Evolutionary conservation across 2,888 invertebrate species (phyloP).

Genomic region (Choreutis nemorana): DNA sequence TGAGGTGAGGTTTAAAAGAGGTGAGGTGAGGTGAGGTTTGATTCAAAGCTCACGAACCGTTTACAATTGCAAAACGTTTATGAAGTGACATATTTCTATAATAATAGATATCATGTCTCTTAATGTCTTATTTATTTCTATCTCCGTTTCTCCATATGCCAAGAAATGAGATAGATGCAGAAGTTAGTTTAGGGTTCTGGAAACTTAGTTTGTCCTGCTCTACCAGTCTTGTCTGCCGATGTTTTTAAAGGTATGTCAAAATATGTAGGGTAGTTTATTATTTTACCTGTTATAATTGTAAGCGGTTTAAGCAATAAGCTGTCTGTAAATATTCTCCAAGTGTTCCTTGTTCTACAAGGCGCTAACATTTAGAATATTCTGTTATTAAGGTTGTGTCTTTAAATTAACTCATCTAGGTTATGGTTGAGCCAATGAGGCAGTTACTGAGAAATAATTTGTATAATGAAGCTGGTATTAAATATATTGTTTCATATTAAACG

Average conservation of each 20-base stretch:
- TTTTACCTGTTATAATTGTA: no score
- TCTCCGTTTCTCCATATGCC: no score
- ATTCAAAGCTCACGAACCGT: no score
- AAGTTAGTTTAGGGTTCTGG: no score
- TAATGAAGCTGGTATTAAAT: slow-evolving; percentile 55
- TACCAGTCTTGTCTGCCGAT: neutral
- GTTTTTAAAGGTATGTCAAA: neutral
- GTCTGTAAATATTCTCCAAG: neutral
- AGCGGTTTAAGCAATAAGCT: neutral
- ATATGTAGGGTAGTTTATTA: neutral
- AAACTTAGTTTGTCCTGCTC: no score
- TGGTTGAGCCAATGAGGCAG: slow-evolving; percentile 34
- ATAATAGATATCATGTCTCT: no score
- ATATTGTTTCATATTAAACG: slow-evolving; percentile 50
- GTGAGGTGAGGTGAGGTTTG: no score
- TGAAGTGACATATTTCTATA: no score
- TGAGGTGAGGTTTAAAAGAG: no score
- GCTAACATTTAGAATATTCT: slow-evolving; percentile 44
- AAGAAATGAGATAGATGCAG: no score
- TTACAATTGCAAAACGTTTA: no score
- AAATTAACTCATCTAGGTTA: slow-evolving; percentile 31
- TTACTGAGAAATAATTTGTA: slow-evolving; percentile 34
- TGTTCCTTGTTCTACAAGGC: slow-evolving; percentile 48
- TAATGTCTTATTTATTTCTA: no score
- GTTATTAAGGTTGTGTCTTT: slow-evolving; percentile 46